Evolutionary conservation across 2,113 vertebrate genomes (phyloP), one percentile per base, ranked within the genome.

Genomic region (Sclerurus mexicanus): DNA sequence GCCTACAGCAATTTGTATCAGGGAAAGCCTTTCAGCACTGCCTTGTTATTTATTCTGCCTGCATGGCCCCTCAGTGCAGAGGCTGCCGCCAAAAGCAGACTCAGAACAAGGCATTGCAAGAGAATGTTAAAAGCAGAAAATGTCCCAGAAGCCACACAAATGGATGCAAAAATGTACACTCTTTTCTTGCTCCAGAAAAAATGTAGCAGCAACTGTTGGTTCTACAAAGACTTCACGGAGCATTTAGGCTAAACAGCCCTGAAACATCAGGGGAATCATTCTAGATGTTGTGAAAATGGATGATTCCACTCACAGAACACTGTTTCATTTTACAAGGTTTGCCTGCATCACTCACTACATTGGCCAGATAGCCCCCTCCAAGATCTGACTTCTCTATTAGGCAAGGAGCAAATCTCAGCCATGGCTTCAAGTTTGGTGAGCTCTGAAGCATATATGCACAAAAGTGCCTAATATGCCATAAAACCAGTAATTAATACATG

Each of bases 51-150:
- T 82, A 95, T 93, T 93, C 91, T 91, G 58, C 71, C 74, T 78
- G 91, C 93, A 58, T 42, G 78, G 85, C 46, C 77, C 58, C 67
- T 55, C 4, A 2, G 66, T 62, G 59, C 71, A 46, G 81, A 22
- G 49, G 74, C 86, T 89, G 74, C 62, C 0, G 2, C 74, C 74
- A 89, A 85, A 93, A 85, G 84, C 91, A 83, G 46, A 64, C 39
- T 82, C 94, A 87, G 81, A 67, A 83, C 12, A 6, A 91, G 50
- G n/a, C 74, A 82, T 60, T 76, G 47, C 58, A 66, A 75, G 89
- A 62, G 68, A 94, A 85, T 85, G 62, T 77, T 96, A 96, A 93
- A 93, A 82, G 87, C 74, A 91, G 81, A 69, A 93, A 80, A 87
- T 47, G 28, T 83, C 84, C 89, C 87, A 79, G 53, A 77, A 95